phyloP scores from a whole-genome alignment of 2,797 vertebrate species.

The Hoplostethus atlanticus region DNA sequence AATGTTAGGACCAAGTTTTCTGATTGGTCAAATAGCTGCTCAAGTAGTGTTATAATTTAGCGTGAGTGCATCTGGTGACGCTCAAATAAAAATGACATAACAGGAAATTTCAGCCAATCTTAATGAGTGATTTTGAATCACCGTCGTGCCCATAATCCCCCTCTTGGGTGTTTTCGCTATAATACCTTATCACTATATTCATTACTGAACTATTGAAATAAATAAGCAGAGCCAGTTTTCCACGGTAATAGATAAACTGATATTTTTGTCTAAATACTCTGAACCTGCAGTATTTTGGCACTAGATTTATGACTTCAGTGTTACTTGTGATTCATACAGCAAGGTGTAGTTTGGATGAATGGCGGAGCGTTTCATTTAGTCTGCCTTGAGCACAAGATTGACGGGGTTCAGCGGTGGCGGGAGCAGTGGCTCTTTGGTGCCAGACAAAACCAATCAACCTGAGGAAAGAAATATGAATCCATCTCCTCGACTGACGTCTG shows the following conservation, averaged over 20 bases:
- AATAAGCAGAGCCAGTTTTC: too few species aligned
- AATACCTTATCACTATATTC: too few species aligned
- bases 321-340: constrained; percentile 43
- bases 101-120: too few species aligned
- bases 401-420: constrained; percentile 16
- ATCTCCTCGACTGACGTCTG: constrained; percentile 51
- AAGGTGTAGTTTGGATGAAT: constrained; percentile 33
- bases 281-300: constrained; percentile 29
- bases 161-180: too few species aligned
- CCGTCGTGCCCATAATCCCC: too few species aligned
- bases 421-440: constrained; percentile 29
- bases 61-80: too few species aligned
- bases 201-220: too few species aligned
- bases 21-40: too few species aligned
- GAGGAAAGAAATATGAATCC: constrained; percentile 39
- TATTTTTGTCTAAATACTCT: constrained; percentile 10
- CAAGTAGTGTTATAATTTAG: too few species aligned
- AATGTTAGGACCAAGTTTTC: too few species aligned
- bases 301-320: constrained; percentile 1
- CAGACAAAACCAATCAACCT: constrained; percentile 53
- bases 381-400: constrained; percentile 49
- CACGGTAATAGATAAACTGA: not conserved
- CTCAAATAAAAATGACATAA: too few species aligned
- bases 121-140: too few species aligned
- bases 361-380: constrained; percentile 49